These are phyloP conservation scores for Caenorhabditis sp. DNA, from an alignment of 2,888 invertebrate species.

Conservation along the genomic window DNA sequence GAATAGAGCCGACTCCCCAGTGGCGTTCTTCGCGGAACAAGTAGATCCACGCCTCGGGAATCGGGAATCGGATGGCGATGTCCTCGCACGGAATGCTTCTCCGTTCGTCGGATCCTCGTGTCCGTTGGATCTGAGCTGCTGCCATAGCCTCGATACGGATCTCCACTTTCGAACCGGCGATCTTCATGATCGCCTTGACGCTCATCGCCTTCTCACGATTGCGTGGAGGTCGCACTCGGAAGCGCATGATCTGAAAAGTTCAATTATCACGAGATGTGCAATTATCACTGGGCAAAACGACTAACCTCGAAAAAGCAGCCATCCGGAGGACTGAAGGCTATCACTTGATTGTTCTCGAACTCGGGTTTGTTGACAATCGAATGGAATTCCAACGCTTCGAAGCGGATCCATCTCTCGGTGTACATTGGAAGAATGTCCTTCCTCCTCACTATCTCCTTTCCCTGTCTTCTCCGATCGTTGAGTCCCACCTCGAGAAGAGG, in stretches of 20 bases:
- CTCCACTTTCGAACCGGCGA: constrained; percentile 84
- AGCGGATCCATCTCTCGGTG: constrained; percentile 98
- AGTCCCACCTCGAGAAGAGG: constrained; percentile 96
- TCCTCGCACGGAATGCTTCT: constrained; percentile 96
- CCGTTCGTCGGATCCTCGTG: constrained; percentile 91
- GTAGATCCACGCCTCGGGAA: constrained; percentile 99
- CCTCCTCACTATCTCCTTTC: constrained; percentile 92
- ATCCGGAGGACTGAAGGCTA: constrained; percentile 78
- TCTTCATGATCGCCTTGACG: constrained; percentile 86
- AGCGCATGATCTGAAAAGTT: constrained; percentile 75
- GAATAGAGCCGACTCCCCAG: constrained; percentile 96
- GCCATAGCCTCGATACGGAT: constrained; percentile 94
- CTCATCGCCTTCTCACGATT: constrained; percentile 97
- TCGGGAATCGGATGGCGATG: constrained; percentile 92
- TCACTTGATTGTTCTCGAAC: constrained; percentile 84
- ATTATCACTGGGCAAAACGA: no score
- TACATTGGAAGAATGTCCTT: constrained; percentile 96
- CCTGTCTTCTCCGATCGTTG: constrained; percentile 85
- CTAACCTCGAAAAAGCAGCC: constrained; percentile 78
- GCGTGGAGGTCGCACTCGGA: constrained; percentile 91
- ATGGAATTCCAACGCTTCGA: constrained; percentile 95
- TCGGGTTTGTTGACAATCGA: constrained; percentile 88
- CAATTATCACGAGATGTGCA: no score
- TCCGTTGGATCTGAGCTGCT: constrained; percentile 83
- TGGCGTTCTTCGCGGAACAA: constrained; percentile 90